These are phyloP conservation scores for Eriosoma lanigerum DNA, from an alignment of 1,140 invertebrate genomes.

Conservation along the genomic window DNA sequence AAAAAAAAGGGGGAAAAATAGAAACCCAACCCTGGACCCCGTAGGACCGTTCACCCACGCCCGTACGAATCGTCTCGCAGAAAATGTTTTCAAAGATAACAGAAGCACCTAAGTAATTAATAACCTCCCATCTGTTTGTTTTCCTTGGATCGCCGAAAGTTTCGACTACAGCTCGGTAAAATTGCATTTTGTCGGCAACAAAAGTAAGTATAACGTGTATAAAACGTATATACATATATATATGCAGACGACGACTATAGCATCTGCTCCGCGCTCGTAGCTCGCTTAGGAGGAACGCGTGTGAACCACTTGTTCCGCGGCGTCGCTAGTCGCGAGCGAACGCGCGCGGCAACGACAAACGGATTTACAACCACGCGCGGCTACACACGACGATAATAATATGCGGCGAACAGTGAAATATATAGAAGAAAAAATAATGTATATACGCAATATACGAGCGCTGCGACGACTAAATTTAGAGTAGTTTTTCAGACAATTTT, in stretches of 20 bases:
- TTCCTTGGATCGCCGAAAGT: constrained; percentile 21
- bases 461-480: constrained; percentile 30
- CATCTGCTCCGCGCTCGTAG: not conserved
- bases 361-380: constrained; percentile 37
- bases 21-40: not conserved
- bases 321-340: not conserved
- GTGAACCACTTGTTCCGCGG: constrained; percentile 2
- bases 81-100: constrained; percentile 50
- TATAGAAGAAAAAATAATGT: not conserved
- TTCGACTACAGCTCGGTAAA: not conserved
- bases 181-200: not conserved
- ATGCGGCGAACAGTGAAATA: not conserved
- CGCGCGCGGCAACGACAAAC: constrained; percentile 23
- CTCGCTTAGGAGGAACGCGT: not conserved
- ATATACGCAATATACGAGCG: not conserved
- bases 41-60: not conserved
- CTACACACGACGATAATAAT: not conserved
- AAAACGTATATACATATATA: not conserved
- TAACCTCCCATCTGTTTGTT: constrained; percentile 47
- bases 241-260: too few relatives aligned
- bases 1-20: not conserved
- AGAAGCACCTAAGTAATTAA: constrained; percentile 50
- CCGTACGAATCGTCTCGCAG: not conserved
- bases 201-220: not conserved
- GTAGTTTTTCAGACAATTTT: constrained; percentile 23